phyloP scores from a whole-genome alignment of 2,113 vertebrate genomes.

The Xiphophorus hellerii region DNA sequence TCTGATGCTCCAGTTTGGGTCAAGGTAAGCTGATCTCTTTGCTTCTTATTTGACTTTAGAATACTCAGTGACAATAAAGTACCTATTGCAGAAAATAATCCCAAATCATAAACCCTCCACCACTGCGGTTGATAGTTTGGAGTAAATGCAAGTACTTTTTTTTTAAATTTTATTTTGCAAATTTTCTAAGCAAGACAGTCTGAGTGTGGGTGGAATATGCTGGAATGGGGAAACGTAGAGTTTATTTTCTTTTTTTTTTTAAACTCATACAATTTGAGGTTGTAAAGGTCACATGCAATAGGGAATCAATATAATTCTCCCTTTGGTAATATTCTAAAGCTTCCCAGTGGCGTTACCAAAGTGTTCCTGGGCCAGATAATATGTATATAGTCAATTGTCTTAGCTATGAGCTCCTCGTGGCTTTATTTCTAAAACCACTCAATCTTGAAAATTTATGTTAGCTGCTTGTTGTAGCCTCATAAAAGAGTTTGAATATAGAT shows the following conservation, averaged over 20 bases:
- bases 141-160: neutral
- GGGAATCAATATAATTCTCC: neutral
- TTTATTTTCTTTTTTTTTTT: neutral
- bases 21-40: neutral
- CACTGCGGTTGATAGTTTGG: neutral
- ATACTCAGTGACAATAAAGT: neutral
- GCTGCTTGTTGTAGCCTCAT: neutral
- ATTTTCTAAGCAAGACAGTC: neutral
- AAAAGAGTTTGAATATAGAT: neutral
- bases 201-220: neutral
- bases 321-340: neutral
- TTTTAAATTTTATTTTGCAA: neutral
- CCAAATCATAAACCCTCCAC: neutral
- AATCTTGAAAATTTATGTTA: neutral
- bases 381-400: too few species aligned
- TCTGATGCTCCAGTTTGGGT: neutral
- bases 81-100: neutral
- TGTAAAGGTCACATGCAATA: neutral
- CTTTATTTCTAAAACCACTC: neutral
- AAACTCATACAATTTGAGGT: neutral
- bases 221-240: neutral
- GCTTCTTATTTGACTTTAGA: neutral
- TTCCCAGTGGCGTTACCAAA: neutral
- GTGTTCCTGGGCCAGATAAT: neutral
- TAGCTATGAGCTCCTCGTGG: neutral